Evolutionary conservation across 2,797 vertebrate genomes (phyloP), one percentile per base, ranked within the genome.

Genomic region (Rhynchotus rufescens): DNA sequence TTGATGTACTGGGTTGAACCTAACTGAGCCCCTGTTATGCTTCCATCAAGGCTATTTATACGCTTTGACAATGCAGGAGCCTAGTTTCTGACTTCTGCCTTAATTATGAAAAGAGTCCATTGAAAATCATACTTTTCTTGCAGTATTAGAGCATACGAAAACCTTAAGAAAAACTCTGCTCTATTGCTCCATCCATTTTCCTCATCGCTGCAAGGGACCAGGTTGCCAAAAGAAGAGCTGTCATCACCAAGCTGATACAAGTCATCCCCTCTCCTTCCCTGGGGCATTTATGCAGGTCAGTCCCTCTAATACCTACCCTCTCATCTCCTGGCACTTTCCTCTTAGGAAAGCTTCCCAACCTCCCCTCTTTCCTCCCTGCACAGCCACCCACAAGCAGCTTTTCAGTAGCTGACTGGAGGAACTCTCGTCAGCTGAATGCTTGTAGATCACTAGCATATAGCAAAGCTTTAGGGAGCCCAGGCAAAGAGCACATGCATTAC

Each of bases 31-130:
- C 66, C 79, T 83, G 60, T 68, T 82, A 52, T 40, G 40, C 84
- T 87, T 91, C 81, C 67, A 74, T 74, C 32, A 19, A 65, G 75
- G 84, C 86, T 92, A 95, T 96, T 96, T 94, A 95, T 94, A 92
- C 71, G 45, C 74, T 15, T 26, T 84, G 89, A 85, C 81, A 91
- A 81, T 73, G 86, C 56, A 87, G 82, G 93, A 93, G 84, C 88
- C 82, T 90, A 42, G 4, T 87, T 88, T 94, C 90, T 90, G 79
- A 82, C 79, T 95, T 91, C 49, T 92, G 64, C 61, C 68, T 94
- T 92, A 69, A 86, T 81, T 68, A 74, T 85, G 52, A 76, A 74
- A 86, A 86, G 45, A 89, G 21, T 79, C 52, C 71, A 21, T 74
- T 10, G 25, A 67, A 90, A 95, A 95, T 59, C 25, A 30, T 30